Conservation (phyloP, 2,797 vertebrate species). For the Oreortyx pictus region DNA sequence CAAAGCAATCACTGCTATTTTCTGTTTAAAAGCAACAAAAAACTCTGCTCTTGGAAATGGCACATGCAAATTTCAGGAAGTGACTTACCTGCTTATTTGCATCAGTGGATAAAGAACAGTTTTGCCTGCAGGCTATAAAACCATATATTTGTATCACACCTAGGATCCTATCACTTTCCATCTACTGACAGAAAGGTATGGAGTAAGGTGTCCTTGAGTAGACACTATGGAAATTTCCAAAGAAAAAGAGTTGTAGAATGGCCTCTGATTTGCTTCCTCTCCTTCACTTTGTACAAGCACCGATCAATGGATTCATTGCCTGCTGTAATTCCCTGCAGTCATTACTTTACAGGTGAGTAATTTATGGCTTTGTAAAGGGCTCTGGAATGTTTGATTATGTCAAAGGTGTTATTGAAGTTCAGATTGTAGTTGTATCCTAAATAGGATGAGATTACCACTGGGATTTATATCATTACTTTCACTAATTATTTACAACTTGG, state of each 20-base stretch:
- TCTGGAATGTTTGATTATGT: conserved; percentile 75
- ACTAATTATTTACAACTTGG: conserved; percentile 66
- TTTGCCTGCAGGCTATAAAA: conserved; percentile 56
- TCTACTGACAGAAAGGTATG: background rate
- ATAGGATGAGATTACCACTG: conserved; percentile 67
- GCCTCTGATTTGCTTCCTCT: conserved; percentile 30
- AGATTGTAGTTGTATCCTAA: conserved; percentile 73
- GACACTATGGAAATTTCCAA: background rate
- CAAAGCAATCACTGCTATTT: conserved; percentile 37
- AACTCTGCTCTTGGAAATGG: conserved; percentile 14
- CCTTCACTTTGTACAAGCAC: conserved; percentile 42
- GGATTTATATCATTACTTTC: conserved; percentile 72
- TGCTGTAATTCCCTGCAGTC: conserved; percentile 73
- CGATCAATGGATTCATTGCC: conserved; percentile 69
- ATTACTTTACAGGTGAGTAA: conserved; percentile 75
- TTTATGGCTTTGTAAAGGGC: conserved; percentile 75
- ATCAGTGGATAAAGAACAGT: conserved; percentile 48
- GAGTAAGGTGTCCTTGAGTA: conserved; percentile 8
- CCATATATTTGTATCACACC: background rate
- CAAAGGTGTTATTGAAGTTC: conserved; percentile 77
- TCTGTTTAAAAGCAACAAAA: conserved; percentile 45
- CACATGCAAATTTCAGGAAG: conserved; percentile 54
- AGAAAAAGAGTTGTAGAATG: background rate
- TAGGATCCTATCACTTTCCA: conserved; percentile 6
- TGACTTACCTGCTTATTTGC: conserved; percentile 56